phyloP scores from a whole-genome alignment of 2,888 invertebrate species.

The Ormyrus labotus region DNA sequence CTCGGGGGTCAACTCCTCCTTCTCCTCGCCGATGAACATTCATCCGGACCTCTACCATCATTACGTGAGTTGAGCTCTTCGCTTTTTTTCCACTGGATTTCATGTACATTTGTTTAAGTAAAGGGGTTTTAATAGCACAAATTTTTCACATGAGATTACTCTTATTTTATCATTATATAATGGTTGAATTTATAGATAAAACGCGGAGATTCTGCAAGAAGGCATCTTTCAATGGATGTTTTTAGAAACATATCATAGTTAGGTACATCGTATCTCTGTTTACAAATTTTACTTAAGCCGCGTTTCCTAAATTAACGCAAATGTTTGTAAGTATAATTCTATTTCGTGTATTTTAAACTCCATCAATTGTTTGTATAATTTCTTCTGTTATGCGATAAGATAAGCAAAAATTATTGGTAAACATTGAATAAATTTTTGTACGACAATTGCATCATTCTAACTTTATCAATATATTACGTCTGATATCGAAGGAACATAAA shows the following conservation, averaged over 20 bases:
- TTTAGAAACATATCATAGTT: too few species aligned
- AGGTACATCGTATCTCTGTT: not conserved
- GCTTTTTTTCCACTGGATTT: not conserved
- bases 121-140: too few species aligned
- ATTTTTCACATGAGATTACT: too few species aligned
- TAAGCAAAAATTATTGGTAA: constrained; percentile 53
- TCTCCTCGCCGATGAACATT: constrained; percentile 44
- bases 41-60: constrained; percentile 53
- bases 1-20: constrained; percentile 49
- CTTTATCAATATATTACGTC: constrained; percentile 38
- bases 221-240: too few species aligned
- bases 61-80: constrained; percentile 35
- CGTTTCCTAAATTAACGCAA: constrained; percentile 1
- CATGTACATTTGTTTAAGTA: not conserved
- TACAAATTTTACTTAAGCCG: not conserved
- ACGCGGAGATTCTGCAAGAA: too few species aligned
- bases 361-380: constrained; percentile 52
- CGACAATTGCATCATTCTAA: constrained; percentile 39
- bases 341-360: constrained; percentile 37
- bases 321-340: constrained; percentile 21
- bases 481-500: constrained; percentile 29
- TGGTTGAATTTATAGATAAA: too few species aligned
- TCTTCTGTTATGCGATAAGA: constrained; percentile 46
- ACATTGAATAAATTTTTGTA: constrained; percentile 51
- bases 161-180: too few species aligned